phyloP scores from a whole-genome alignment of 64 coral and sea anemone species.

The Pocillopora verrucosa region DNA sequence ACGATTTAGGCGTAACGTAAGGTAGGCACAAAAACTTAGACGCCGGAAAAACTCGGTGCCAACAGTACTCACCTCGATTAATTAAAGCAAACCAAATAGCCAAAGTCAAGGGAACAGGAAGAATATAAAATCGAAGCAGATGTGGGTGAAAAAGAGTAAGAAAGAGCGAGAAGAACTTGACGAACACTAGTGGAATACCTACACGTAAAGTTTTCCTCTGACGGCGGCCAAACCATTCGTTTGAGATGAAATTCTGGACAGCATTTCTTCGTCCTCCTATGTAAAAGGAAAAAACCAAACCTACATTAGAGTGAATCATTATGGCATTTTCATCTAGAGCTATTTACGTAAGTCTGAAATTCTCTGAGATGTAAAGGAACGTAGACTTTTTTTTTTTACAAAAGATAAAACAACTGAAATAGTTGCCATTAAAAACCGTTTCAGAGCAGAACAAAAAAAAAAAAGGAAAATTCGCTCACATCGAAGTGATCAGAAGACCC shows the following conservation, averaged over 20 bases:
- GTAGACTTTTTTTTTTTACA: neutral
- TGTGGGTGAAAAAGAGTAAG: neutral
- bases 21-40: too few species aligned
- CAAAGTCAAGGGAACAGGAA: neutral
- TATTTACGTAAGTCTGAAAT: too few species aligned
- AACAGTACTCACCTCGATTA: too few species aligned
- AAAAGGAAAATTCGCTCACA: neutral
- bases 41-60: too few species aligned
- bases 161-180: neutral
- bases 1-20: too few species aligned
- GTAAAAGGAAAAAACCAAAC: neutral
- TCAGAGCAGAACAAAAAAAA: neutral
- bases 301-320: too few species aligned
- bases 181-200: neutral
- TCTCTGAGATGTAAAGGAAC: too few species aligned
- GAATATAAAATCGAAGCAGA: neutral
- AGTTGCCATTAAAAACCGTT: neutral
- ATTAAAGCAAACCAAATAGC: too few species aligned
- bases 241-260: slow-evolving; percentile 25
- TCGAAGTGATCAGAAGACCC: neutral
- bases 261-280: slow-evolving; percentile 67
- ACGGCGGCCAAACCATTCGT: slow-evolving; percentile 50
- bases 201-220: slow-evolving; percentile 67
- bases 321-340: too few species aligned
- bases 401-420: neutral